Conservation (phyloP, 2,113 vertebrate genomes). For the Ceyx cyanopectus region DNA sequence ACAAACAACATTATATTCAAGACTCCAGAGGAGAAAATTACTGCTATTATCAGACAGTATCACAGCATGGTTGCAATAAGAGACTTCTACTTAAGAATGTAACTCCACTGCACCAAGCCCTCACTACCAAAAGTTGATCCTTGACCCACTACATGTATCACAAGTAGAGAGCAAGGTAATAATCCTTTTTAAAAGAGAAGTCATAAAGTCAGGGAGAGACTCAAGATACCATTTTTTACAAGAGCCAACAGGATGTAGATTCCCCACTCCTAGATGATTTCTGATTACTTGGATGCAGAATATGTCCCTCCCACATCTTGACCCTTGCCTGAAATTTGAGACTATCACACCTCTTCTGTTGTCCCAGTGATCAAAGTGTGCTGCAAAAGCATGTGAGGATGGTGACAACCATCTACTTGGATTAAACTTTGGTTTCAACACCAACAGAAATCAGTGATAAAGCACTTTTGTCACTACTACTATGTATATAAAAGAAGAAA, state of each 20-base stretch:
- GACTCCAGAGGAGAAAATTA: not conserved
- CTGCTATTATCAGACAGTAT: not conserved
- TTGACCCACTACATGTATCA: not conserved
- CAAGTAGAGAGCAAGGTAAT: not conserved
- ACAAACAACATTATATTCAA: not conserved
- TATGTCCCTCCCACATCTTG: not conserved
- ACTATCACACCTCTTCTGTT: not conserved
- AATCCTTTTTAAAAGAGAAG: not conserved
- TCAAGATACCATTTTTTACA: not conserved
- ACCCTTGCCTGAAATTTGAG: not conserved
- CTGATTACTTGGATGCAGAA: not conserved
- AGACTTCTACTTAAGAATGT: not conserved
- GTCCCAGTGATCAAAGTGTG: not conserved
- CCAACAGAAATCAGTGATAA: not conserved
- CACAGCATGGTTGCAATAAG: not conserved
- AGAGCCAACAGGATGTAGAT: not conserved
- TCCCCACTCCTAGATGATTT: not conserved
- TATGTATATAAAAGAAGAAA: not conserved
- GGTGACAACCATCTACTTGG: not conserved
- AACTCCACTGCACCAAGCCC: not conserved
- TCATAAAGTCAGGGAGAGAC: fast-evolving
- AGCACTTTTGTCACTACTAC: not conserved
- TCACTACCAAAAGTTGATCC: not conserved
- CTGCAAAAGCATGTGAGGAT: not conserved
- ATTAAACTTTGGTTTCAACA: not conserved